Percentiles rank a stretch among this genome's conserved stretches.
These are phyloP conservation scores for Acanthococcus lagerstroemiae DNA, from an alignment of 2,888 invertebrate species.

Conservation along the genomic window DNA sequence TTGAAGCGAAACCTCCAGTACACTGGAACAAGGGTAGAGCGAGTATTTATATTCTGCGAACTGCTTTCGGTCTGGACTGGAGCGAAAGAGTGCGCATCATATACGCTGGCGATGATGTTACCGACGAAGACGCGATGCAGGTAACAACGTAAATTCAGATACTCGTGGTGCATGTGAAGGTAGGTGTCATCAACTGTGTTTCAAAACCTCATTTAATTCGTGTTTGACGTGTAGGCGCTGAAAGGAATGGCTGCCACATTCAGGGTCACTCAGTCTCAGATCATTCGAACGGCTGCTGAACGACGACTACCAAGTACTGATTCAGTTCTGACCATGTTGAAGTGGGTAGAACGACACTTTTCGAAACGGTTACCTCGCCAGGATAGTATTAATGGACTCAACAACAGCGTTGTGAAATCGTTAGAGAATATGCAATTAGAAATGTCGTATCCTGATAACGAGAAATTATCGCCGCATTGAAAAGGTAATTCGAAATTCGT, in stretches of 20 bases:
- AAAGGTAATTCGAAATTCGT: no score
- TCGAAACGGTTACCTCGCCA: conserved; percentile 34
- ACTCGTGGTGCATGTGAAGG: background rate
- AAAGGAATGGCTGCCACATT: conserved; percentile 91
- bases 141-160: conserved; percentile 44
- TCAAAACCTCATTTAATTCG: background rate
- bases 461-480: no score
- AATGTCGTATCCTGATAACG: conserved; percentile 23
- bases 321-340: conserved; percentile 77
- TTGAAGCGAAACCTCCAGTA: conserved; percentile 84
- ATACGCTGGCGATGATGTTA: conserved; percentile 78
- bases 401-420: conserved; percentile 30
- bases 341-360: conserved; percentile 74
- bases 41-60: conserved; percentile 78
- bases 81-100: conserved; percentile 80
- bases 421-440: conserved; percentile 33
- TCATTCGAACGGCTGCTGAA: conserved; percentile 77
- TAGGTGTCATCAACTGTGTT: background rate
- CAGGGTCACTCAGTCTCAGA: conserved; percentile 73
- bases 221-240: conserved; percentile 53
- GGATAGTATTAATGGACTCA: conserved; percentile 25
- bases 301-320: conserved; percentile 78
- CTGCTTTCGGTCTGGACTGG: conserved; percentile 86
- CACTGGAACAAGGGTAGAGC: conserved; percentile 87
- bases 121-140: conserved; percentile 85